phyloP scores from a whole-genome alignment of 2,888 invertebrate genomes.

The Adelognathus sp. region DNA sequence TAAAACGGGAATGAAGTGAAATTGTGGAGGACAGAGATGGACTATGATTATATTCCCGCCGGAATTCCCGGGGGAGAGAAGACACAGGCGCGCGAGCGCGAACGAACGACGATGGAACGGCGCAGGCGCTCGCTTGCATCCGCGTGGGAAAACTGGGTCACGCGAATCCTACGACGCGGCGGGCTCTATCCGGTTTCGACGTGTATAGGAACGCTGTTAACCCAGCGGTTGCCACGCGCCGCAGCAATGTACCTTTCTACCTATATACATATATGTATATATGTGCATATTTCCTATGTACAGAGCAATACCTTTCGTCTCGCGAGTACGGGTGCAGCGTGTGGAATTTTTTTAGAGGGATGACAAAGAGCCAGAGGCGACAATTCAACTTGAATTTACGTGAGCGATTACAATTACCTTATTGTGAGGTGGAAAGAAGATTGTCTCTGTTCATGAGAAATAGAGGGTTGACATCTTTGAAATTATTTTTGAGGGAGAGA shows the following conservation, averaged over 20 bases:
- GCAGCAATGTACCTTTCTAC: slow-evolving; percentile 36
- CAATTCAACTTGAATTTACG: too few relatives aligned
- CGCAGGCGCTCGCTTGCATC: too few relatives aligned
- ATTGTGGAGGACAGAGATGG: slow-evolving; percentile 6
- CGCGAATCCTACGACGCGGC: slow-evolving; percentile 33
- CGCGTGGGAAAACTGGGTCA: slow-evolving; percentile 71
- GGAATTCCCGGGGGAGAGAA: slow-evolving; percentile 69
- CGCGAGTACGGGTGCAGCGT: too few relatives aligned
- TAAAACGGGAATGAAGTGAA: neutral
- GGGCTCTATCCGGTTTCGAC: slow-evolving; percentile 5
- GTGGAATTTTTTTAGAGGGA: too few relatives aligned
- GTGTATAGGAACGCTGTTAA: slow-evolving; percentile 6
- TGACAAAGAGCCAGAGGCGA: too few relatives aligned
- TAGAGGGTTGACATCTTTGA: too few relatives aligned
- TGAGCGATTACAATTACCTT: too few relatives aligned
- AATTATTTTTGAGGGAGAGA: too few relatives aligned
- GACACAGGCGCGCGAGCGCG: slow-evolving; percentile 38
- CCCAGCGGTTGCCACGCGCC: slow-evolving; percentile 58
- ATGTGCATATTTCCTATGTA: neutral
- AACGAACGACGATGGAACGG: too few relatives aligned
- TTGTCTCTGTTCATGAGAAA: too few relatives aligned
- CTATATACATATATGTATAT: slow-evolving; percentile 12
- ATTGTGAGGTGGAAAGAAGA: too few relatives aligned
- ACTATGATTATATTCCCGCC: slow-evolving; percentile 68
- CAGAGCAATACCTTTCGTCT: too few relatives aligned